Base-by-base conservation (phyloP, 2,797 vertebrate species). In the Mus minutoides region DNA sequence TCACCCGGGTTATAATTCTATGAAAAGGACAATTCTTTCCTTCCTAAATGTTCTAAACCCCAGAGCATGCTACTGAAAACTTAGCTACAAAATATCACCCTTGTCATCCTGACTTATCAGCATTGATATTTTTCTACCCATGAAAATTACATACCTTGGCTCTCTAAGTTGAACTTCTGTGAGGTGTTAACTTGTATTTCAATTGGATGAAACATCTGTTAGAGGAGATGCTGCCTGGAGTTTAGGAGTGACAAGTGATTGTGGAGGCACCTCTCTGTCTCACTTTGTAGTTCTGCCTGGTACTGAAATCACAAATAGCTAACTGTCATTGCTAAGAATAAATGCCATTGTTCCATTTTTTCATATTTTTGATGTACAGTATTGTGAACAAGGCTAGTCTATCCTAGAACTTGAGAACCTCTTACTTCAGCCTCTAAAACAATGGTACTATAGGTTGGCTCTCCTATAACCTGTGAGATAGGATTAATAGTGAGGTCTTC, bases 1-100 rank as follows among this genome's bases (percentile, higher is more conserved):
- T 62, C 67, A 58, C 62, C 12, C 80, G 34, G 90, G 46, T 91
- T 37, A 54, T 13, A 75, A 67, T 92, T 96, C 93, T 86, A 17
- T 67, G 78, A 37, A 93, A 75, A 40, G 11, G n/a, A 52, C 13
- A 85, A 77, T 21, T 11, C 64, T 90, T 95, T 14, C 14, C 46
- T 90, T 56, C 58, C 49, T 93, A 88, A 94, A 31, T 3, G 37
- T 91, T 10, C 21, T 92, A 62, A 94, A 94, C 29, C 6, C 0
- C 22, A n/a, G n/a, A 75, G 2, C 19, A 11, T 83, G 54, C 54
- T 78, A 31, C 4, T 75, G 26, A 73, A 60, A 52, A 12, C 52
- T 5, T 29, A 19, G 10, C 24, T 92, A 73, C 54, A 62, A 88
- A 88, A 78, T 88, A 12, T 82, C 4, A 26, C 60, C 7, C 31